These are phyloP conservation scores for Elegia similella DNA, from an alignment of 2,888 invertebrate species.

Conservation along the genomic window DNA sequence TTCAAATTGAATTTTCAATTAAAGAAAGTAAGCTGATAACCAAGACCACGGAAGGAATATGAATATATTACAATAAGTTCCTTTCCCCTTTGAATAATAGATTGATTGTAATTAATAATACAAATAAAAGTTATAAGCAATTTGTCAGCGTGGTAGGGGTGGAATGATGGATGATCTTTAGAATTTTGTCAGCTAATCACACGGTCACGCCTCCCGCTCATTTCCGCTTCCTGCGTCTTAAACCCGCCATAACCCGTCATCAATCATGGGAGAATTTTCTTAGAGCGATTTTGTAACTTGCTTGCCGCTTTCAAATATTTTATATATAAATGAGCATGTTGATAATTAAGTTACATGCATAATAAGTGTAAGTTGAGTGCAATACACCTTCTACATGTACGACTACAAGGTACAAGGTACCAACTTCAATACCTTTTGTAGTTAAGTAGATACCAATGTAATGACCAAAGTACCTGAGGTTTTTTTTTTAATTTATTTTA, in stretches of 20 bases:
- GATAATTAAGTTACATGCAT: too few relatives aligned
- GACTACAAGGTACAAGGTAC: too few relatives aligned
- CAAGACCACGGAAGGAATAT: too few relatives aligned
- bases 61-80: too few relatives aligned
- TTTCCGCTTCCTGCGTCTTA: slow-evolving; percentile 8
- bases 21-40: too few relatives aligned
- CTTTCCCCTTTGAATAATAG: background rate
- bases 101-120: background rate
- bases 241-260: slow-evolving; percentile 13
- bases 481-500: too few relatives aligned
- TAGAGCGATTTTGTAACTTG: slow-evolving; percentile 19
- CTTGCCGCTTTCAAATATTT: background rate
- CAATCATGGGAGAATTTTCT: slow-evolving; percentile 21
- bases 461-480: too few relatives aligned
- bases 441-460: too few relatives aligned
- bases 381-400: too few relatives aligned
- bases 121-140: background rate
- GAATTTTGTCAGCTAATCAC: background rate
- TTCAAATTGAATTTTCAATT: too few relatives aligned
- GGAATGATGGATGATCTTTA: slow-evolving; percentile 6
- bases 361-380: too few relatives aligned
- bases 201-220: slow-evolving; percentile 8
- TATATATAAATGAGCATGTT: background rate
- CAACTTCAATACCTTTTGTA: too few relatives aligned
- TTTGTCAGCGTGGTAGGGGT: background rate